Evolutionary conservation across 2,888 invertebrate genomes (phyloP).

Genomic region (Idaea biselata): DNA sequence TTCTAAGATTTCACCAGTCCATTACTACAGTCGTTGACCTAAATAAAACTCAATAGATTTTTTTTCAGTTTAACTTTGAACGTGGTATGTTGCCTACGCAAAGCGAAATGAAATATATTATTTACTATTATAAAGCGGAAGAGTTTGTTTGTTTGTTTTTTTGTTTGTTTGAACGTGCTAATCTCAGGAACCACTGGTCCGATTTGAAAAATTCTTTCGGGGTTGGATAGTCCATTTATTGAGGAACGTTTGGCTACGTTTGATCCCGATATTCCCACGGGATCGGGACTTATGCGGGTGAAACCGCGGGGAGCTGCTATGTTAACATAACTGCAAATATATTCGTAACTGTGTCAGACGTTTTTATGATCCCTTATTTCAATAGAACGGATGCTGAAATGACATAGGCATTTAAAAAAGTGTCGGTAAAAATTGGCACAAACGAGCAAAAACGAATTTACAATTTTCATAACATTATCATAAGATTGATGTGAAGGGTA

Average conservation of each 20-base stretch:
- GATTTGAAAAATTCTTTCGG: too few relatives aligned
- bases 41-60: background rate
- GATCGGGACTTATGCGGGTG: too few relatives aligned
- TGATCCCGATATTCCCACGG: too few relatives aligned
- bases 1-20: too few relatives aligned
- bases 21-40: background rate
- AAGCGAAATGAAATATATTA: background rate
- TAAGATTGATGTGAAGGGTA: background rate
- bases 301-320: too few relatives aligned
- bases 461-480: background rate
- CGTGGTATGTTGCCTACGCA: background rate
- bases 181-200: too few relatives aligned
- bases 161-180: too few relatives aligned
- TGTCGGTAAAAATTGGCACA: background rate
- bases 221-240: too few relatives aligned
- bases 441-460: background rate
- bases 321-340: background rate
- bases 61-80: background rate
- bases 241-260: too few relatives aligned
- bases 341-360: background rate
- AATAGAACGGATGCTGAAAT: slow-evolving; percentile 1
- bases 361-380: background rate
- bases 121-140: too few relatives aligned
- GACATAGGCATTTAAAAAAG: background rate
- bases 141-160: too few relatives aligned